Conservation (phyloP, 2,888 invertebrate genomes). For the Hypercompe scribonia region DNA sequence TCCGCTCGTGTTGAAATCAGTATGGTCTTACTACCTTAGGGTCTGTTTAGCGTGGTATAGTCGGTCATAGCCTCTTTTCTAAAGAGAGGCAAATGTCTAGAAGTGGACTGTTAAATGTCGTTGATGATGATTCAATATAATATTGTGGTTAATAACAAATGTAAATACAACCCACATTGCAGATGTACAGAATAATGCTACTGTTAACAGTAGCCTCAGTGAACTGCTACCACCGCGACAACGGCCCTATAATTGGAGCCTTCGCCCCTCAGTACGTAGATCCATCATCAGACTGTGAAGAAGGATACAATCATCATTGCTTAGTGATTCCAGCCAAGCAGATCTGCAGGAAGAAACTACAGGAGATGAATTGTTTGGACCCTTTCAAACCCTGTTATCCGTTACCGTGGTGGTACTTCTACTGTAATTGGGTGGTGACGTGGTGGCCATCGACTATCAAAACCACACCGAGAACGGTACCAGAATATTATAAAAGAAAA, state of each 20-base stretch:
- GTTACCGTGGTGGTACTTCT: slow-evolving; percentile 65
- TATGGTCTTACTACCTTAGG: no score
- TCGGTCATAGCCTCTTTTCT: no score
- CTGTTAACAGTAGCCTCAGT: slow-evolving; percentile 14
- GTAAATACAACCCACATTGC: slow-evolving; percentile 10
- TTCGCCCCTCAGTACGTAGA: slow-evolving; percentile 47
- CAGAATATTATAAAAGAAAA: slow-evolving; percentile 52
- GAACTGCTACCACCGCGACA: slow-evolving; percentile 22
- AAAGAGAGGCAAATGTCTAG: no score
- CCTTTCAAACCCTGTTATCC: slow-evolving; percentile 43
- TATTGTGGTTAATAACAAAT: no score
- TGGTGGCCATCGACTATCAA: slow-evolving; percentile 32
- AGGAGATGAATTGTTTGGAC: slow-evolving; percentile 36
- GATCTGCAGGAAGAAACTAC: slow-evolving; percentile 48
- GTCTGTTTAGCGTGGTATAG: no score
- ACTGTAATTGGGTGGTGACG: slow-evolving; percentile 54
- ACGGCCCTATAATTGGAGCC: slow-evolving; percentile 50
- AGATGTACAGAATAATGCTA: slow-evolving; percentile 31
- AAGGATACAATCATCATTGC: slow-evolving; percentile 46
- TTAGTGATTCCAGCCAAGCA: slow-evolving; percentile 56
- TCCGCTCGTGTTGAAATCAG: no score
- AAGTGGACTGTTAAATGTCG: no score
- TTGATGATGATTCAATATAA: no score
- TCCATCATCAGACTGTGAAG: slow-evolving; percentile 47
- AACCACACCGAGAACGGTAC: slow-evolving; percentile 49